Percentiles rank a stretch among this genome's conserved stretches.
These are phyloP conservation scores for Styela clava DNA, from an alignment of 23 tunicate genomes.

Conservation along the genomic window DNA sequence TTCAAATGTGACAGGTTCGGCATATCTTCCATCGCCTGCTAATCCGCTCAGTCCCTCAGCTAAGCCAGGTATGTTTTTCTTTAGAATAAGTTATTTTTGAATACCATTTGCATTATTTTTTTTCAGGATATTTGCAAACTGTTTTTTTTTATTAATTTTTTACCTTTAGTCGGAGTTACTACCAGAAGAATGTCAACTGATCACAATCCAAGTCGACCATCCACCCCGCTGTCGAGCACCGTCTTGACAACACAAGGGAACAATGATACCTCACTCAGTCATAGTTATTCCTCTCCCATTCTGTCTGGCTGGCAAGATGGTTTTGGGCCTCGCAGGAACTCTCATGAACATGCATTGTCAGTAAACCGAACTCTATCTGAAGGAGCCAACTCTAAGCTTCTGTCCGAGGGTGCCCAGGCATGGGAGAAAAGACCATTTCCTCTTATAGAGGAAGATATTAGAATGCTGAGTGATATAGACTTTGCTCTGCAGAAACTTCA, in stretches of 20 bases:
- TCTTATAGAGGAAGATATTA: conserved; percentile 41
- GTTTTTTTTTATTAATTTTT: neutral
- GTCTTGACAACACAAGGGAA: neutral
- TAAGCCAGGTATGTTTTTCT: neutral
- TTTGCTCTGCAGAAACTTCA: neutral
- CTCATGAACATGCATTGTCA: conserved; percentile 10
- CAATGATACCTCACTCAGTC: neutral
- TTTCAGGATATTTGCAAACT: too few relatives aligned
- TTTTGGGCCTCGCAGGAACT: neutral
- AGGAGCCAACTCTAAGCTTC: neutral
- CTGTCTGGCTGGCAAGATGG: conserved; percentile 1
- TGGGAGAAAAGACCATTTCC: conserved; percentile 74
- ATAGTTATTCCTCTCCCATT: neutral
- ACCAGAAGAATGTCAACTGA: conserved; percentile 16
- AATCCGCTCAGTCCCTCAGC: conserved; percentile 2
- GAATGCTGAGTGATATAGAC: conserved; percentile 39
- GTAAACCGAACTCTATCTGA: neutral
- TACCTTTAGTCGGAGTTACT: neutral
- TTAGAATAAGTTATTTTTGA: neutral
- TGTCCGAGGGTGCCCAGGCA: neutral
- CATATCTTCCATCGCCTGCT: neutral
- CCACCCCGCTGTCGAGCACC: neutral
- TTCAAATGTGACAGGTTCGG: neutral
- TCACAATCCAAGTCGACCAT: neutral
- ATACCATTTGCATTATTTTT: too few relatives aligned